Base-by-base conservation (phyloP, 2,888 invertebrate species). In the Drosophila parthenogenetica region DNA sequence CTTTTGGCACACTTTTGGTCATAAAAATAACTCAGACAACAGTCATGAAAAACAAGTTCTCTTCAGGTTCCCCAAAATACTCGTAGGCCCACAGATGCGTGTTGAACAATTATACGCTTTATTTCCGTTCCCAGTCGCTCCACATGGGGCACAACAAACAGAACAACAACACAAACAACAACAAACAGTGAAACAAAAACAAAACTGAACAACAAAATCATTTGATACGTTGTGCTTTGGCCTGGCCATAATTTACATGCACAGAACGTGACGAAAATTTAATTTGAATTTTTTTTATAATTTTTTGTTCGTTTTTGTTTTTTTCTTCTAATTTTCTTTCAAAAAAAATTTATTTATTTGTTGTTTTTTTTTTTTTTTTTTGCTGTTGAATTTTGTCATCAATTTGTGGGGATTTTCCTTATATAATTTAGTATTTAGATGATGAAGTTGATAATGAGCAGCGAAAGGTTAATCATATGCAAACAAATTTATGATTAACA, bases 231-330 rank as follows among this genome's bases (percentile, higher is more conserved):
- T 51, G 53, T 62, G 50, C 58, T 48, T 49, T 49, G 25, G 39
- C 55, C 37, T 35, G 54, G 59, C 72, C 69, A 71, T 69, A 69
- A 86, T 86, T 83, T 77, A 72, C 74, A 75, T 80, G 75, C 62
- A 49, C 67, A 59, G 59, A 82, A 86, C 82, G 83, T 82, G 82
- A 86, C 74, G 74, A 75, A 83, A 83, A 86, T 82, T 63, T 73
- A 64, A 83, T 80, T 80, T 72, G 39, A 75, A 61, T 29, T 70
- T 67, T 66, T 32, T 49, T 59, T 13, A 22, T 22, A 32, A 14
- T 48, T 40, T 35, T 46, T 32, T n/a, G 17, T 19, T 50, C 50
- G 8, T 29, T 29, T 29, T 29, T 29, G 35, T 40, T 45, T 57
- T 42, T 29, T 29, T 40, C 14, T 51, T 19, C 29, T 32, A 22